Percentiles rank a stretch among this genome's conserved stretches.
Evolutionary conservation across 2,113 vertebrate genomes (phyloP).

Genomic region (Ciconia stormi): DNA sequence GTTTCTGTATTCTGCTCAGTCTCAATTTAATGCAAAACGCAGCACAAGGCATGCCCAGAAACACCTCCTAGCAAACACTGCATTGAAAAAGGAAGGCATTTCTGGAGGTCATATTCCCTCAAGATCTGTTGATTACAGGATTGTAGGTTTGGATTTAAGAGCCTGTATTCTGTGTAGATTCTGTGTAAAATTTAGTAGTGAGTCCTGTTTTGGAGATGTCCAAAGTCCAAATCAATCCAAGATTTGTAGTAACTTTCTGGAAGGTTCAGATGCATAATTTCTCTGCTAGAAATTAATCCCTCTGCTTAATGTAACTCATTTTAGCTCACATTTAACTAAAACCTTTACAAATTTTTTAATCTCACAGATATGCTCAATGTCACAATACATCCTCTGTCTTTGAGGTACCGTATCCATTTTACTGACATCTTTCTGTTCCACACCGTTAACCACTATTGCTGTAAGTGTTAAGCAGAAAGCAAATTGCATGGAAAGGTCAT

Average conservation of each 20-base stretch:
- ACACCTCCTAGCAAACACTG: not conserved
- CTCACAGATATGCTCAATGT: not conserved
- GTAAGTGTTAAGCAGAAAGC: not conserved
- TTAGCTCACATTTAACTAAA: not conserved
- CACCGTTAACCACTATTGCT: not conserved
- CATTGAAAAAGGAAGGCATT: not conserved
- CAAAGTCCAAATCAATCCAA: not conserved
- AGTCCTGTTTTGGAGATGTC: not conserved
- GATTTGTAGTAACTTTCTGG: not conserved
- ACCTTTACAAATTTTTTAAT: not conserved
- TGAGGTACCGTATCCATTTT: not conserved
- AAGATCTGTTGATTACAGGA: not conserved
- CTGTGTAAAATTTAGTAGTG: not conserved
- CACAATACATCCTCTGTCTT: not conserved
- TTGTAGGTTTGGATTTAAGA: not conserved
- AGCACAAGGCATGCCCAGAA: not conserved
- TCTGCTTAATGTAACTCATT: not conserved
- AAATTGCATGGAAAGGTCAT: conserved; percentile 6
- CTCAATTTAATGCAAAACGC: not conserved
- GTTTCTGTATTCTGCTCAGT: not conserved
- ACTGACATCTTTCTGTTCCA: not conserved
- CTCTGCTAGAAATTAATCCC: not conserved
- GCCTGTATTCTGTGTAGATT: not conserved
- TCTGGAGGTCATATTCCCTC: not conserved
- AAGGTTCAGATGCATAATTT: not conserved